phyloP scores from a whole-genome alignment of 2,888 invertebrate genomes.

The Mythimna loreyi region DNA sequence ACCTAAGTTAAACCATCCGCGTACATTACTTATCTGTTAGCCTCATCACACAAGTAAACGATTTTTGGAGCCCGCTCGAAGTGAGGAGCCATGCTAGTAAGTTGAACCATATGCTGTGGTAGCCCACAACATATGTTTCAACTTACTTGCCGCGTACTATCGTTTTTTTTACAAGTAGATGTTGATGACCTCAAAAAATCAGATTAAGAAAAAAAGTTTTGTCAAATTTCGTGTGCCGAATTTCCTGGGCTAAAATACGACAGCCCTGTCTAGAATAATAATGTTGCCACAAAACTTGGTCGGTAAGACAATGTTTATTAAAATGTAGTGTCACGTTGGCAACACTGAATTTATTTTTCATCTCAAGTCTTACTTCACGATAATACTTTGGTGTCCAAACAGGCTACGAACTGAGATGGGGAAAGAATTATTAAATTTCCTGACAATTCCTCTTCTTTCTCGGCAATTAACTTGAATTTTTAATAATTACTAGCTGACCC shows the following conservation, averaged over 20 bases:
- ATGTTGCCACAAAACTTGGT: slow-evolving; percentile 14
- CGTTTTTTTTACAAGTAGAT: too few relatives aligned
- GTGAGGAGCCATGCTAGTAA: too few relatives aligned
- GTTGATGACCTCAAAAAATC: neutral
- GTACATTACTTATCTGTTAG: too few relatives aligned
- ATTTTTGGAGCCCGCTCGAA: too few relatives aligned
- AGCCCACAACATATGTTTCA: too few relatives aligned
- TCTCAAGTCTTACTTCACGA: slow-evolving; percentile 17
- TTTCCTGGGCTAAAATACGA: neutral
- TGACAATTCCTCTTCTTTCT: slow-evolving; percentile 14
- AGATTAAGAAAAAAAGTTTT: neutral
- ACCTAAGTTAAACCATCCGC: too few relatives aligned
- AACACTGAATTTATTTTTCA: slow-evolving; percentile 30
- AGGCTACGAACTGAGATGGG: slow-evolving; percentile 16
- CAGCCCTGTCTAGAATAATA: slow-evolving; percentile 17
- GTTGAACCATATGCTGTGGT: too few relatives aligned
- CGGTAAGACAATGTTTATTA: slow-evolving; percentile 12
- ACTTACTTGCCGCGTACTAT: too few relatives aligned
- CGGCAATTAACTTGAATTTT: too few relatives aligned
- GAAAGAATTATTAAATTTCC: slow-evolving; percentile 40
- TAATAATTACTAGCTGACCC: too few relatives aligned
- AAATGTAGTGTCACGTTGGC: slow-evolving; percentile 4
- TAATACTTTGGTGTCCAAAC: slow-evolving; percentile 17
- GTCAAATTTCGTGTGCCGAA: neutral
- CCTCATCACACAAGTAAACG: too few relatives aligned